These are phyloP conservation scores for Bambusicola thoracicus DNA, from an alignment of 2,113 vertebrate genomes.

Conservation along the genomic window DNA sequence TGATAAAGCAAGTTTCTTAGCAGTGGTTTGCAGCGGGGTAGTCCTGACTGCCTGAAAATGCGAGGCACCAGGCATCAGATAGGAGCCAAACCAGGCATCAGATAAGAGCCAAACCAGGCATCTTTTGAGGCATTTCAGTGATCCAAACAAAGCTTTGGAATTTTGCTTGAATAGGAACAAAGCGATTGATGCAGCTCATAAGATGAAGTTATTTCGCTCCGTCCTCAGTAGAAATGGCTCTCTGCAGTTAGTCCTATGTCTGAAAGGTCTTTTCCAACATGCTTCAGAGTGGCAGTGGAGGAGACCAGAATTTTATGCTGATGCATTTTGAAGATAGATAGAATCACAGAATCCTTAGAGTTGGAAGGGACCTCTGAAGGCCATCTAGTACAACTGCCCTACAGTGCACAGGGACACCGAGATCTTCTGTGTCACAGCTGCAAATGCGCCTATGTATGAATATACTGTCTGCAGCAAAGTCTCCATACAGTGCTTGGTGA, in stretches of 20 bases:
- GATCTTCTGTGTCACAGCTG: background rate
- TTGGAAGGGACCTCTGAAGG: too few relatives aligned
- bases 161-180: background rate
- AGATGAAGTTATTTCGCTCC: background rate
- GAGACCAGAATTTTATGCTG: background rate
- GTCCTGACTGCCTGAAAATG: background rate
- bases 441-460: background rate
- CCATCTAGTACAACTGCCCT: too few relatives aligned
- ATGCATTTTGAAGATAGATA: background rate
- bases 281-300: background rate
- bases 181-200: background rate
- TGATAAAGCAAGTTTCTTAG: background rate
- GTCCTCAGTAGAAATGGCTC: background rate
- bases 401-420: too few relatives aligned
- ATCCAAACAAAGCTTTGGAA: background rate
- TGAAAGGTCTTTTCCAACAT: background rate
- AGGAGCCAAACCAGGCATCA: background rate
- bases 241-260: background rate
- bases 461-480: background rate
- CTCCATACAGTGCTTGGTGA: background rate
- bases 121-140: background rate
- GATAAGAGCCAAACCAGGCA: background rate
- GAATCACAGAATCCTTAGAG: too few relatives aligned
- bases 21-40: background rate
- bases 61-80: background rate